Base-by-base conservation (phyloP, 1,140 invertebrate species). In the Drosophila pruinosa region DNA sequence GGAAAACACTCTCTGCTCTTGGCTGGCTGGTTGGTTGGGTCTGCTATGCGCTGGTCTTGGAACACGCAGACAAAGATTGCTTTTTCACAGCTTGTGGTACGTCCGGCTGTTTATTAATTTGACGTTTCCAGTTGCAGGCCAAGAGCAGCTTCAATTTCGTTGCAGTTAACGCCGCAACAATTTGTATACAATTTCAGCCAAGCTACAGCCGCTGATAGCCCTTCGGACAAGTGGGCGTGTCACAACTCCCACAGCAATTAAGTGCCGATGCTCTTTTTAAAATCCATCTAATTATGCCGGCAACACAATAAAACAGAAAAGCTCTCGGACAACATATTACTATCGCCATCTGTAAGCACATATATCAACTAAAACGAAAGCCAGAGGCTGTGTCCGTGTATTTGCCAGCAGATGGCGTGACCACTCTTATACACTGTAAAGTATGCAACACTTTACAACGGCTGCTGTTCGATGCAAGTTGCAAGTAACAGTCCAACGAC, bases 1-100 rank as follows among this genome's bases (percentile, higher is more conserved):
- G 36, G 24, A 50, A 50, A 47, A 24, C 50, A 21, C 47, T 34
- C 50, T 34, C 26, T 10, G 28, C 0, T 21, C n/a, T n/a, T n/a
- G n/a, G n/a, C n/a, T n/a, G n/a, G n/a, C n/a, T n/a, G n/a, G n/a
- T n/a, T n/a, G n/a, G n/a, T n/a, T n/a, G n/a, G n/a, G n/a, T n/a
- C n/a, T n/a, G n/a, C n/a, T n/a, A n/a, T n/a, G n/a, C n/a, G n/a
- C n/a, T 12, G 36, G 12, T 15, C 17, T 56, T 38, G 34, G 36
- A 69, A 78, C 75, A 72, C 82, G 80, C 81, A 67, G 72, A 45
- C 76, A 70, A 81, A 85, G 81, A 86, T 86, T 86, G 74, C 82
- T 86, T 86, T 86, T 86, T 86, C 81, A 88, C 81, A 86, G 81
- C 81, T 86, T 86, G 81, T 75, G 81, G 81, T 86, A 88, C 81